Percentiles rank a stretch among this genome's conserved stretches.
phyloP scores from a whole-genome alignment of 2,888 invertebrate genomes.

The Drosophila pseudotalamancana region DNA sequence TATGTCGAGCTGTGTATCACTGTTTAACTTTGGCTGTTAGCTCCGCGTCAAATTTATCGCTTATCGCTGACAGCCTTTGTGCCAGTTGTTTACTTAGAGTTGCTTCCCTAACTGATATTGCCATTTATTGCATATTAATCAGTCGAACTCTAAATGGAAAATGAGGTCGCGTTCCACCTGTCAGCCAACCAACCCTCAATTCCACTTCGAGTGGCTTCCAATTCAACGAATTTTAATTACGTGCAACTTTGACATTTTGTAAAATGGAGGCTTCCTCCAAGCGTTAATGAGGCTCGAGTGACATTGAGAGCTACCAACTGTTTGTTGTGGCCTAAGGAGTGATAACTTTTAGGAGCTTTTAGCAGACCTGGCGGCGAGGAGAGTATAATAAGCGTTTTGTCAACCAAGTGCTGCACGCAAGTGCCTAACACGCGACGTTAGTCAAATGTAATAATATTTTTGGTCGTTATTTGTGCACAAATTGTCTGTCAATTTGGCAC shows the following conservation, averaged over 20 bases:
- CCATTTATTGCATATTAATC: constrained; percentile 62
- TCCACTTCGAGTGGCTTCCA: constrained; percentile 41
- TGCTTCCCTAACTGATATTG: constrained; percentile 27
- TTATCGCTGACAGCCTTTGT: constrained; percentile 46
- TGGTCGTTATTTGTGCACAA: constrained; percentile 40
- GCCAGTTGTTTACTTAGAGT: constrained; percentile 41
- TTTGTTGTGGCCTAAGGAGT: constrained; percentile 33
- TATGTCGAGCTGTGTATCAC: constrained; percentile 28
- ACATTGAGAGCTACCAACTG: constrained; percentile 36
- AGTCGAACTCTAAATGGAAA: constrained; percentile 28
- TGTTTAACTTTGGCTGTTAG: constrained; percentile 44
- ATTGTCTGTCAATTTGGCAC: constrained; percentile 71
- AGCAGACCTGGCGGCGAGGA: background rate
- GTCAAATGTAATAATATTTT: constrained; percentile 54
- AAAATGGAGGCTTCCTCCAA: constrained; percentile 25
- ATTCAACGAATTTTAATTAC: constrained; percentile 74
- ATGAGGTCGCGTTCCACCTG: constrained; percentile 23
- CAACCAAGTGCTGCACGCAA: constrained; percentile 37
- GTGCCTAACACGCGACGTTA: constrained; percentile 41
- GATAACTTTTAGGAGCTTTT: constrained; percentile 1
- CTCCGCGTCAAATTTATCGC: constrained; percentile 32
- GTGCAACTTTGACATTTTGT: constrained; percentile 61
- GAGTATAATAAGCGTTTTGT: constrained; percentile 28
- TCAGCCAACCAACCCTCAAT: background rate
- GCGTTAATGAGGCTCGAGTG: constrained; percentile 53